These are phyloP conservation scores for Plagodis dolabraria DNA, from an alignment of 2,888 invertebrate species.

Conservation along the genomic window DNA sequence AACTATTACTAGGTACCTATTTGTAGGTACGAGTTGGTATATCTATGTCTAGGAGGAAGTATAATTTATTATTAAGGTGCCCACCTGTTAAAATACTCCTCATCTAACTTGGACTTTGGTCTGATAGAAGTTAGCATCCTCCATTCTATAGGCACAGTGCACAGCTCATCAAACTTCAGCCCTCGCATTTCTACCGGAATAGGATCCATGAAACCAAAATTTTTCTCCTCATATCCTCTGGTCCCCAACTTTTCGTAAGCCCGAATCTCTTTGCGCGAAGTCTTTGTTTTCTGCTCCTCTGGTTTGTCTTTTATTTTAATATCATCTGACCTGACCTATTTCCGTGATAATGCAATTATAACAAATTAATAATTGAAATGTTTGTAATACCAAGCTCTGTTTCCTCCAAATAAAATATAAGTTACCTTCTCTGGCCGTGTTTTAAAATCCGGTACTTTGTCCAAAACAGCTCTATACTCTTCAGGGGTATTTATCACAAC, in stretches of 20 bases:
- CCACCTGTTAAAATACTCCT: conserved; percentile 93
- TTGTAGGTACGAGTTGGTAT: too few relatives aligned
- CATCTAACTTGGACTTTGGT: conserved; percentile 93
- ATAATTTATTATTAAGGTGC: not conserved
- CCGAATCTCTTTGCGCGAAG: conserved; percentile 89
- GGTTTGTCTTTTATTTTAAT: conserved; percentile 89
- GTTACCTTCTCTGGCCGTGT: conserved; percentile 93
- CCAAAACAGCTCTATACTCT: conserved; percentile 92
- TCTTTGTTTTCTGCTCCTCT: conserved; percentile 89
- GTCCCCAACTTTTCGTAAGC: conserved; percentile 86
- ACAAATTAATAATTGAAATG: conserved; percentile 11
- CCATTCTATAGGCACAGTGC: conserved; percentile 95
- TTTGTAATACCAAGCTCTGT: conserved; percentile 6
- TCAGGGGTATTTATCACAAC: conserved; percentile 91
- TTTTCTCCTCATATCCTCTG: conserved; percentile 84
- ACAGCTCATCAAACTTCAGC: conserved; percentile 90
- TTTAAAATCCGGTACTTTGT: conserved; percentile 95
- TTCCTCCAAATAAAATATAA: conserved; percentile 24
- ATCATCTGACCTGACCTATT: conserved; percentile 89
- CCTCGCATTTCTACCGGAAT: conserved; percentile 92
- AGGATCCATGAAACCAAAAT: conserved; percentile 88
- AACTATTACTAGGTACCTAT: too few relatives aligned
- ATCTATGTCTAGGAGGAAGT: too few relatives aligned
- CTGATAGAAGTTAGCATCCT: conserved; percentile 95
- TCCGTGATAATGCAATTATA: conserved; percentile 27